phyloP scores from a whole-genome alignment of 2,113 vertebrate species.

The Ochotona curzoniae region DNA sequence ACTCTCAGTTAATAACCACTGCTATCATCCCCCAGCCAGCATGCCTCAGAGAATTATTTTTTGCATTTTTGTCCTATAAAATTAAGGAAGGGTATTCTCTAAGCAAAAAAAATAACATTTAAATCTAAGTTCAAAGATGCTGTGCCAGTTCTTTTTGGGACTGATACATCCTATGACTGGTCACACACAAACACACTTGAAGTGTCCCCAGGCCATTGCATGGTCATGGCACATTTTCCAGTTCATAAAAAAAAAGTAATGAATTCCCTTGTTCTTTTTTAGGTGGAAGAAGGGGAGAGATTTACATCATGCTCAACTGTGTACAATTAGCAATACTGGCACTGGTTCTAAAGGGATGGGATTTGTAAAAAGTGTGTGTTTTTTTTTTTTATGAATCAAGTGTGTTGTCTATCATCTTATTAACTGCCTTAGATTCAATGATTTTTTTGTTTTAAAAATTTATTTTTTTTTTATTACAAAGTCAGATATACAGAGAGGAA shows the following conservation, averaged over 20 bases:
- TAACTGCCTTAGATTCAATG: too few species aligned
- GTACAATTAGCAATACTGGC: background rate
- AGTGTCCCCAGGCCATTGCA: background rate
- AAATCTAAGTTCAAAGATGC: background rate
- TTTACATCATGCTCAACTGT: background rate
- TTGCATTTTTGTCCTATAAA: background rate
- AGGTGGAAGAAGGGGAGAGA: background rate
- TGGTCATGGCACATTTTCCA: background rate
- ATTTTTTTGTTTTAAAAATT: too few species aligned
- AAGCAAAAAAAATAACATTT: background rate
- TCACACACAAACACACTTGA: constrained; percentile 1
- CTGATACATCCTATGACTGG: background rate
- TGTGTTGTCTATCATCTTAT: too few species aligned
- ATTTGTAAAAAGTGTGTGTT: background rate
- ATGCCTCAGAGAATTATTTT: background rate
- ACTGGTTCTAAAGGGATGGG: background rate
- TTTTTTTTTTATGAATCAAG: too few species aligned
- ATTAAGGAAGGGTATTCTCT: background rate
- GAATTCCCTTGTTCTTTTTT: background rate
- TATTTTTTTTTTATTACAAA: too few species aligned
- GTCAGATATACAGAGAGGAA: too few species aligned
- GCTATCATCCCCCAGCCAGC: background rate
- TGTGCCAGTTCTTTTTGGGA: background rate
- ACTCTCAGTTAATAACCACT: background rate
- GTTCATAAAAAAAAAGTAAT: background rate